phyloP scores from a whole-genome alignment of 2,113 vertebrate genomes.

The Nettapus auritus region DNA sequence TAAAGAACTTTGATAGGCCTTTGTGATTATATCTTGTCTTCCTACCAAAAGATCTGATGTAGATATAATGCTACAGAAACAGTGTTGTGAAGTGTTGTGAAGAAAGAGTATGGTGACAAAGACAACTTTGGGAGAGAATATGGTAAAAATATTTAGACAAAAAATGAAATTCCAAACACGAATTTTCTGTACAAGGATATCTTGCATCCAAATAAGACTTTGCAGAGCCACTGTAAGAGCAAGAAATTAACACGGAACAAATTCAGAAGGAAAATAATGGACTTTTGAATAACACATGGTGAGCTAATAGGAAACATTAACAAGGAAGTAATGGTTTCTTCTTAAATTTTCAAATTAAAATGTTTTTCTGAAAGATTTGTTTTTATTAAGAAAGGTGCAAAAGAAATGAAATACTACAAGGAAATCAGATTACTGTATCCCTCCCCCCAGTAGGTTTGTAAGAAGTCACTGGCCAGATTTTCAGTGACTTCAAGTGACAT shows the following conservation, averaged over 20 bases:
- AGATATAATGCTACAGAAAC: background rate
- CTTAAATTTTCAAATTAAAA: background rate
- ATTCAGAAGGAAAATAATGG: background rate
- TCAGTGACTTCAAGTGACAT: fast-evolving
- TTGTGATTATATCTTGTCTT: background rate
- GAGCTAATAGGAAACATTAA: background rate
- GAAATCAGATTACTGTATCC: background rate
- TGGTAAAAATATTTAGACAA: background rate
- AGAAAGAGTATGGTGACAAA: background rate
- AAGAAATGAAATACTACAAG: background rate
- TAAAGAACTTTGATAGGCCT: background rate
- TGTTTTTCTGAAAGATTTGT: background rate
- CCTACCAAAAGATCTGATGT: background rate
- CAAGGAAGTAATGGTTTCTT: background rate
- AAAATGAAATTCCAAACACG: background rate
- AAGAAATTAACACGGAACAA: background rate
- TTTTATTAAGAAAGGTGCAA: background rate
- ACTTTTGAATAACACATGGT: background rate
- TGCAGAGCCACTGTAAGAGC: background rate
- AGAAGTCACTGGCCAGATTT: background rate
- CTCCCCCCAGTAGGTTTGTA: background rate
- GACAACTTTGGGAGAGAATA: background rate
- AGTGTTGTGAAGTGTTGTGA: background rate
- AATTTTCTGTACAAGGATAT: background rate
- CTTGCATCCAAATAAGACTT: background rate